These are phyloP conservation scores for Catalaphyllia jardinei DNA, from an alignment of 64 coral and sea anemone species.

Conservation along the genomic window DNA sequence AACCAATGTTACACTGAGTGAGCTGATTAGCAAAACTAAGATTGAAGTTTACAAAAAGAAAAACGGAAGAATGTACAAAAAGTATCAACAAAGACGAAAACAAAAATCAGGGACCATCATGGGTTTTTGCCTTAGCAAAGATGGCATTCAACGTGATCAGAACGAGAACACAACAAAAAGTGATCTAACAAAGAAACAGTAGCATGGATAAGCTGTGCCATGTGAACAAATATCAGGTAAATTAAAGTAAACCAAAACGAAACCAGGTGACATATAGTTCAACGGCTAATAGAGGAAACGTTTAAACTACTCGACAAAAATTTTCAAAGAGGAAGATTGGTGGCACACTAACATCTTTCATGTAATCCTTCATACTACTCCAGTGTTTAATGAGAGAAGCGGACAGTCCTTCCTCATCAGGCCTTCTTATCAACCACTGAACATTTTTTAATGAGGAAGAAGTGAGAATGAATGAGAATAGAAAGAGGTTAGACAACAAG, in stretches of 20 bases:
- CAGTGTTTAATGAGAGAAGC: constrained; percentile 51
- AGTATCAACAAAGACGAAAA: not conserved
- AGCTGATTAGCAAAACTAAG: not conserved
- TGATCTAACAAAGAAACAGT: not conserved
- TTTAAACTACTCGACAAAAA: not conserved
- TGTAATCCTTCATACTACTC: constrained; percentile 66
- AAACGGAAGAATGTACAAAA: not conserved
- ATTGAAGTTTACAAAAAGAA: not conserved
- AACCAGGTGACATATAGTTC: not conserved
- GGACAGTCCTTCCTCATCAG: constrained; percentile 57
- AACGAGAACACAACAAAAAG: not conserved
- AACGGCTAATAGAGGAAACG: not conserved
- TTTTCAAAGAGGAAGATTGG: not conserved
- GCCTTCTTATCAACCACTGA: constrained; percentile 56
- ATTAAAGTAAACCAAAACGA: no score
- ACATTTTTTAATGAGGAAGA: not conserved
- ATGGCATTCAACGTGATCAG: no score
- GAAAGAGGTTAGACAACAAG: not conserved
- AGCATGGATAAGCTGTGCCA: no score
- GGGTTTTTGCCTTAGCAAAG: no score
- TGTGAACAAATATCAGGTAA: no score
- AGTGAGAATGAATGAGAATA: constrained; percentile 35
- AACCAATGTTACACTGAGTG: no score
- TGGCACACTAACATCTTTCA: constrained; percentile 69
- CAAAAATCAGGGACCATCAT: no score